Evolutionary conservation across 2,888 invertebrate genomes (phyloP), one percentile per base, ranked within the genome.

Genomic region (Dicyrtomina minuta): DNA sequence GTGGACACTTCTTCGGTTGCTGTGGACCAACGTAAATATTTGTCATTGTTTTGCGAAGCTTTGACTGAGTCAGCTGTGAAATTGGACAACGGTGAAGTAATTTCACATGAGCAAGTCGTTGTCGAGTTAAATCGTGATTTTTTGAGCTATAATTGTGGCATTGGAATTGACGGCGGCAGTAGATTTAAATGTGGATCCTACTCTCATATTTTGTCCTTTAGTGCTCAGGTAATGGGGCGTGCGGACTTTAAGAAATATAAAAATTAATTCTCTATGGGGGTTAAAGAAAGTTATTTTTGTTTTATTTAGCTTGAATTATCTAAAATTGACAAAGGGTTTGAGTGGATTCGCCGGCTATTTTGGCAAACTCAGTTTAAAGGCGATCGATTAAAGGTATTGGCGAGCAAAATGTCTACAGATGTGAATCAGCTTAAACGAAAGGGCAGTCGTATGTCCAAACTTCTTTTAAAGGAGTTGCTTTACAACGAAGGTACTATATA

Each of bases 121-220:
- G 86, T 89, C 0, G 86, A 90, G 79, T 85, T 92, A 39, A 90
- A 91, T 79, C 86, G 87, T 65, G 90, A 93, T 75, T 90, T 91
- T 0, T 86, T 92, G 24, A 82, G 84, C 33, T 86, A 86, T 72
- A 81, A 81, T n/a, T 84, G 87, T 15, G 82, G 85, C 46, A 82
- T 92, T 13, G 93, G 92, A 0, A 83, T 90, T 27, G 86, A 86
- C n/a, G 81, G 82, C 4, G 75, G 79, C 1, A 79, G 81, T 0
- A 81, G 87, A 74, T 93, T 92, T 82, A 84, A 86, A 24, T 89
- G 90, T 75, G 92, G 92, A 15, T 83, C 84, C n/a, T 92, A 87
- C 79, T 88, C 89, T 5, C 87, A 90, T 74, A 86, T 87, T 56
- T 86, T 88, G 0, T 83, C 85, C 68, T 81, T 92, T 15, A 85